Evolutionary conservation across 2,888 invertebrate genomes (phyloP).

Genomic region (Epistrophella euchroma): DNA sequence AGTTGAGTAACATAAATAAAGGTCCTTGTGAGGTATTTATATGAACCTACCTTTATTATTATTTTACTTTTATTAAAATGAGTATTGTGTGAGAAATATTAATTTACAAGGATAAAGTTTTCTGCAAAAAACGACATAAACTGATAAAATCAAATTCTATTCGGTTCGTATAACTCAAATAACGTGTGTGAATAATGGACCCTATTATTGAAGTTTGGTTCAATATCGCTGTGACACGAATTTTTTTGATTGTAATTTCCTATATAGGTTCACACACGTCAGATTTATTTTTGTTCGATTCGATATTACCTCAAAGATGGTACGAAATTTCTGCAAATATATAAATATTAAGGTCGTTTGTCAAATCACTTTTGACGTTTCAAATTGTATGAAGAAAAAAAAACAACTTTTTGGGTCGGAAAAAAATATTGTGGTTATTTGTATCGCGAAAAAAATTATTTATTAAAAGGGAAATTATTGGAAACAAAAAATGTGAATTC

Average conservation of each 20-base stretch:
- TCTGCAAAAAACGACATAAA: background rate
- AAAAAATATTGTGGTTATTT: no score
- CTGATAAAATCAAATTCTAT: background rate
- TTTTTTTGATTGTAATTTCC: background rate
- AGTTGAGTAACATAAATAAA: background rate
- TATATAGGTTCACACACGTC: conserved; percentile 42
- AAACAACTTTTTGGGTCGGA: no score
- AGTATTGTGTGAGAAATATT: conserved; percentile 7
- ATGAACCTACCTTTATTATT: background rate
- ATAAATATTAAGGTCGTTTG: conserved; percentile 2
- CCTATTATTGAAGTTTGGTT: conserved; percentile 4
- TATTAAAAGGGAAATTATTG: no score
- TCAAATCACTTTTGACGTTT: no score
- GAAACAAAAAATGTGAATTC: no score
- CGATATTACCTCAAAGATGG: background rate
- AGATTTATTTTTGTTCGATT: background rate
- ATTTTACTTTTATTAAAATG: background rate
- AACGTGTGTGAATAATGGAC: conserved; percentile 18
- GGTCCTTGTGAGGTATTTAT: background rate
- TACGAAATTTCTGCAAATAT: background rate
- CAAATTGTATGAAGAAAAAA: no score
- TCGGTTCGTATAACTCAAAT: background rate
- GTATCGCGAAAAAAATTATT: no score
- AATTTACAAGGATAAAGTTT: background rate
- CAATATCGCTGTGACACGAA: conserved; percentile 19